Conservation (phyloP, 2,113 vertebrate genomes). For the Tapirus terrestris region DNA sequence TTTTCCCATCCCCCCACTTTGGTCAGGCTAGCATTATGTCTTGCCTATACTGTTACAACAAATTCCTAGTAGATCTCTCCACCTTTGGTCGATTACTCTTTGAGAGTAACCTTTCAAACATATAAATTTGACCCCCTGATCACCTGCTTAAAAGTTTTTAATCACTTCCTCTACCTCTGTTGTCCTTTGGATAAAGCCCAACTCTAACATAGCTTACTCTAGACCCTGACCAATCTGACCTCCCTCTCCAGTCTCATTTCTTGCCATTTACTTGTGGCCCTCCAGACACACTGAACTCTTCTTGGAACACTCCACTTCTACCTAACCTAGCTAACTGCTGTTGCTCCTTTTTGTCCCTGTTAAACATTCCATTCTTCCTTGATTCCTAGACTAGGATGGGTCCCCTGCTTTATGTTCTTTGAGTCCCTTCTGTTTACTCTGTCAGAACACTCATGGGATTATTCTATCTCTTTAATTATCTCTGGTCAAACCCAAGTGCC, state of each 20-base stretch:
- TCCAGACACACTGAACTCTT: not conserved
- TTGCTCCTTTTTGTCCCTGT: constrained; percentile 11
- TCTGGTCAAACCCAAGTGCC: not conserved
- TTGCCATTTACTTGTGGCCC: not conserved
- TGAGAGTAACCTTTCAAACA: not conserved
- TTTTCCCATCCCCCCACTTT: not conserved
- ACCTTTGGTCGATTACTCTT: constrained; percentile 10
- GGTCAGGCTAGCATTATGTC: not conserved
- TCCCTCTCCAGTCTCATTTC: not conserved
- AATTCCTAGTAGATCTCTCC: not conserved
- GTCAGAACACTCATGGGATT: not conserved
- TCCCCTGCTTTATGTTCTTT: not conserved
- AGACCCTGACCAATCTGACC: not conserved
- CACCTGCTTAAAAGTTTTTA: not conserved
- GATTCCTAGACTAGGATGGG: not conserved
- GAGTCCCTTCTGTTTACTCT: not conserved
- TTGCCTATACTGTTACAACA: not conserved
- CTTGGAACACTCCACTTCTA: not conserved
- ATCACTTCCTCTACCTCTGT: not conserved
- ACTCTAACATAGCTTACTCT: not conserved
- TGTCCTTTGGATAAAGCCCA: not conserved
- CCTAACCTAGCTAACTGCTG: not conserved
- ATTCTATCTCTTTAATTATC: not conserved
- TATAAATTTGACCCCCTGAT: not conserved
- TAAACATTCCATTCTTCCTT: not conserved